Evolutionary conservation across 2,888 invertebrate species (phyloP).

Genomic region (Lochmaea crataegi): DNA sequence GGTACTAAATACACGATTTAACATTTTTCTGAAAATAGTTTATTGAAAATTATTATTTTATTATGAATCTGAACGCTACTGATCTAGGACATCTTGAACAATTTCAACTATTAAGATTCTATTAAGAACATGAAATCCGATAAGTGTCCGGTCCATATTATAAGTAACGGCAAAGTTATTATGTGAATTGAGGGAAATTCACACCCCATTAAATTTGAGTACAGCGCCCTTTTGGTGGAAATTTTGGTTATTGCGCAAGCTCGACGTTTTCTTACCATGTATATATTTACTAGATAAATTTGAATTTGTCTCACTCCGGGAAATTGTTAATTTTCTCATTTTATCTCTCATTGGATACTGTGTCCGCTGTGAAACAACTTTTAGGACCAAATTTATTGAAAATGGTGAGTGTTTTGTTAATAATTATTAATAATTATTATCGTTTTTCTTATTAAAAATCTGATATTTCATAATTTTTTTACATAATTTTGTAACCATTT

Average conservation of each 20-base stretch:
- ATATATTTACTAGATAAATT: slow-evolving; percentile 28
- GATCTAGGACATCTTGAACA: neutral
- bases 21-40: too few species aligned
- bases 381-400: neutral
- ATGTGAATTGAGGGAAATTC: slow-evolving; percentile 12
- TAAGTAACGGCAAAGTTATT: slow-evolving; percentile 14
- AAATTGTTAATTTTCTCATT: slow-evolving; percentile 6
- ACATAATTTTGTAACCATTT: too few species aligned
- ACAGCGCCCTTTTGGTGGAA: slow-evolving; percentile 3
- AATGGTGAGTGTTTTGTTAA: slow-evolving; percentile 1
- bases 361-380: slow-evolving; percentile 1
- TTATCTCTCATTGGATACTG: neutral
- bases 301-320: slow-evolving; percentile 21
- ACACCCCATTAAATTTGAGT: slow-evolving; percentile 30
- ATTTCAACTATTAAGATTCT: slow-evolving; percentile 10
- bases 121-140: slow-evolving; percentile 24
- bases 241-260: slow-evolving; percentile 21
- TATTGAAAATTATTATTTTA: neutral
- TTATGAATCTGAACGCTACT: neutral
- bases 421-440: neutral
- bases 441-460: too few species aligned
- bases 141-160: slow-evolving; percentile 22
- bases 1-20: too few species aligned
- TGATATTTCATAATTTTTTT: too few species aligned
- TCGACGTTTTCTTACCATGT: slow-evolving; percentile 1